Percentiles rank a stretch among this genome's conserved stretches.
These are phyloP conservation scores for Cromileptes altivelis DNA, from an alignment of 2,113 vertebrate genomes.

Conservation along the genomic window DNA sequence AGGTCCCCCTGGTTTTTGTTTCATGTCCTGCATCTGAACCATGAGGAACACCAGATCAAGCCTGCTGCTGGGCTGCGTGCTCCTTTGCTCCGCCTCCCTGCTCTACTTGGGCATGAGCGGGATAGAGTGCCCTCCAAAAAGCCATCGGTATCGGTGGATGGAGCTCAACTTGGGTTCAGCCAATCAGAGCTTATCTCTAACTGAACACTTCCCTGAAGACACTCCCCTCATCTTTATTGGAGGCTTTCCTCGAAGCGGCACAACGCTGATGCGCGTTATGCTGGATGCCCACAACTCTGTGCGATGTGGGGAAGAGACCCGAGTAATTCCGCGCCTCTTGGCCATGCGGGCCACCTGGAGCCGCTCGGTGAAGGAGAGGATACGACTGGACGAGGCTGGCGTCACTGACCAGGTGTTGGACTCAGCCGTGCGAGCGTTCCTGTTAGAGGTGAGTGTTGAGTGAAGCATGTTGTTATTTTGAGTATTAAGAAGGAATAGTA, in stretches of 20 bases:
- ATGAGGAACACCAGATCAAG: conserved; percentile 74
- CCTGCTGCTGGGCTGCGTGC: conserved; percentile 89
- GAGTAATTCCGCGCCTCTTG: conserved; percentile 93
- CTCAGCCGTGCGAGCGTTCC: conserved; percentile 91
- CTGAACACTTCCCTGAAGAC: conserved; percentile 86
- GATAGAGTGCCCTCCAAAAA: conserved; percentile 91
- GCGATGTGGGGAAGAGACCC: conserved; percentile 93
- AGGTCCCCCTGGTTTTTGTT: not conserved
- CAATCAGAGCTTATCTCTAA: conserved; percentile 52
- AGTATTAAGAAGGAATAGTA: not conserved
- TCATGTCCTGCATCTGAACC: conserved; percentile 25
- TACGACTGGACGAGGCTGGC: conserved; percentile 92
- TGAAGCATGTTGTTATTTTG: not conserved
- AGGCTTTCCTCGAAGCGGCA: conserved; percentile 93
- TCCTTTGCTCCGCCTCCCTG: conserved; percentile 90
- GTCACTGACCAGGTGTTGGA: conserved; percentile 95
- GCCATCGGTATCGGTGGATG: conserved; percentile 81
- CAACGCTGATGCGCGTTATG: conserved; percentile 95
- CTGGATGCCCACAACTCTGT: conserved; percentile 91
- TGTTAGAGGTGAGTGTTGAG: conserved; percentile 74
- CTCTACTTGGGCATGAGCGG: conserved; percentile 93
- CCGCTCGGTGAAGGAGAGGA: conserved; percentile 92
- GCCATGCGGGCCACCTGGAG: conserved; percentile 95
- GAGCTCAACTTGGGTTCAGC: conserved; percentile 75
- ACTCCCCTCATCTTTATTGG: conserved; percentile 96